Evolutionary conservation across 2,113 vertebrate genomes (phyloP), one percentile per base, ranked within the genome.

Genomic region (Marmota flaviventris): DNA sequence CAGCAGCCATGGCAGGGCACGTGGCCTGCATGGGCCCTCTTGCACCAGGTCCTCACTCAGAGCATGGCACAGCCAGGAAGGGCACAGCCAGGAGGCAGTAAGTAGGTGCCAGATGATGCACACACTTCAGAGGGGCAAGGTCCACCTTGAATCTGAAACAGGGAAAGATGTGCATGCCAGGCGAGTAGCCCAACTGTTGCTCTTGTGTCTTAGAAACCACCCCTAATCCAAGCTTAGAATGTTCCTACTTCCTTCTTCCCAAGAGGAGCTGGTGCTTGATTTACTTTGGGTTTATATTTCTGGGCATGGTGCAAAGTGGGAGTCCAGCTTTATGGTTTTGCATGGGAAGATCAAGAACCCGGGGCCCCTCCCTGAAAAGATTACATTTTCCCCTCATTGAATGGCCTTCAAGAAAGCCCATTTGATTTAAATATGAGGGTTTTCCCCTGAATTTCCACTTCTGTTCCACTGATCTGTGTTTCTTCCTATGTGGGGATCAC

Each of bases 1-100:
- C 22, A 34, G 48, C 22, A 90, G 63, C 32, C 5, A 4, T 5
- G 16, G 8, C 42, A n/a, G 51, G 13, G 42, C 42, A 17, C 2
- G 24, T 37, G 24, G 12, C 67, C 14, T 6, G 3, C 9, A 27
- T n/a, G 7, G 3, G 11, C 1, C 20, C 8, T 27, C 29, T n/a
- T 45, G 42, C 22, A 32, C 13, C 20, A 5, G 48, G 8, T 12
- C 48, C 48, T 51, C 5, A 2, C 20, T 27, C 2, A 22, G n/a
- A 24, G 22, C 5, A 3, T 42, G 29, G 4, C 56, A 42, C 25
- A 29, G 53, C 42, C 53, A n/a, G 17, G 16, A 16, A 25, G 20
- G 45, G 45, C 45, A 45, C 45, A 45, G 45, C 45, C 45, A 45
- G 45, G 10, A 51, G 6, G 61, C 0, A 11, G 37, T 16, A 17